These are phyloP conservation scores for Crypturellus undulatus DNA, from an alignment of 2,113 vertebrate genomes.

Conservation along the genomic window DNA sequence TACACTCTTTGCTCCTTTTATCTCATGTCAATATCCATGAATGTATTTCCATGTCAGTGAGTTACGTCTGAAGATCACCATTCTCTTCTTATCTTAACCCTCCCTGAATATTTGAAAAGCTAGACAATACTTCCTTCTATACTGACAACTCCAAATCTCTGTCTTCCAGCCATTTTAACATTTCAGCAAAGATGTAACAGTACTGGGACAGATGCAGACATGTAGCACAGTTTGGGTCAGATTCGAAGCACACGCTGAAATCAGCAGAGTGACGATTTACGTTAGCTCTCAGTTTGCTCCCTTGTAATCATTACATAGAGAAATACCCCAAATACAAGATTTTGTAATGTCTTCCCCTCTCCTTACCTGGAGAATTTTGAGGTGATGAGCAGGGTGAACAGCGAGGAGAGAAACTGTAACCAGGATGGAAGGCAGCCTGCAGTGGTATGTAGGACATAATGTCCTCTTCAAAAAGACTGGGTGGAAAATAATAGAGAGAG, in stretches of 20 bases:
- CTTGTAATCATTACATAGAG: background rate
- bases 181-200: background rate
- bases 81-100: background rate
- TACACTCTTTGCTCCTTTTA: background rate
- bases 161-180: background rate
- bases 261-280: background rate
- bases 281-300: background rate
- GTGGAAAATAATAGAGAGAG: background rate
- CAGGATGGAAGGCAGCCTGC: conserved; percentile 88
- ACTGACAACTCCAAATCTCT: background rate
- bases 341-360: background rate
- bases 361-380: conserved; percentile 94
- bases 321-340: background rate
- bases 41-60: background rate
- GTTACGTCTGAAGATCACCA: background rate
- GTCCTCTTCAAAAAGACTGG: conserved; percentile 97
- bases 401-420: conserved; percentile 94
- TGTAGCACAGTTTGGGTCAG: background rate
- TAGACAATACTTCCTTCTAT: background rate
- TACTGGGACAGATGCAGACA: background rate
- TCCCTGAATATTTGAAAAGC: background rate
- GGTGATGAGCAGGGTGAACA: conserved; percentile 96
- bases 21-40: background rate
- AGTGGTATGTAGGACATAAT: conserved; percentile 95
- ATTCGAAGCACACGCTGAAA: fast-evolving